Evolutionary conservation across 2,113 vertebrate species (phyloP).

Genomic region (Campylorhamphus procurvoides): DNA sequence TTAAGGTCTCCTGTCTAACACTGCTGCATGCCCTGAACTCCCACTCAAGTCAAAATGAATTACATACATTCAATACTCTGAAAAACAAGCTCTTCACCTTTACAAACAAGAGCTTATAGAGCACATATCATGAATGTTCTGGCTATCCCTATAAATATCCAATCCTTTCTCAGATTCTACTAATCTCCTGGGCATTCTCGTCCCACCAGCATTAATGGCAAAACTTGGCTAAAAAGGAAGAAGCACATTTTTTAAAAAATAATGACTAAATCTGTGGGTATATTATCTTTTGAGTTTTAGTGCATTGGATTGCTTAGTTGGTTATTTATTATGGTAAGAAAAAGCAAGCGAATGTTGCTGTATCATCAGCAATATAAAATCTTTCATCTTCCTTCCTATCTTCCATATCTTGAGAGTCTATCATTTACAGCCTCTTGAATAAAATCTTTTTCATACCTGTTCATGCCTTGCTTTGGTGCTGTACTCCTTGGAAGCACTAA

Average conservation of each 20-base stretch:
- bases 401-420: not conserved
- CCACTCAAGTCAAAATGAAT: not conserved
- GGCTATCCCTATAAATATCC: not conserved
- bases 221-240: not conserved
- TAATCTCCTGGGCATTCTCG: not conserved
- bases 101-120: not conserved
- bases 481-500: not conserved
- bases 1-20: conserved; percentile 27
- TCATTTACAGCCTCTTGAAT: not conserved
- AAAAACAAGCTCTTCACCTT: conserved; percentile 31
- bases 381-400: not conserved
- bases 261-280: not conserved
- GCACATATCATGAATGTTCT: not conserved
- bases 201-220: not conserved
- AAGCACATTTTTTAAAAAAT: not conserved
- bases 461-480: not conserved
- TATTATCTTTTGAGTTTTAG: not conserved
- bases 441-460: not conserved
- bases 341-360: not conserved
- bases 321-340: not conserved
- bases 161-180: not conserved
- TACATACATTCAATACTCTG: not conserved
- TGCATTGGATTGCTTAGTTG: not conserved
- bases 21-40: not conserved
- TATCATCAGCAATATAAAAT: not conserved